Evolutionary conservation across 2,113 vertebrate species (phyloP), one percentile per base, ranked within the genome.

Genomic region (Lepidothrix coronata): DNA sequence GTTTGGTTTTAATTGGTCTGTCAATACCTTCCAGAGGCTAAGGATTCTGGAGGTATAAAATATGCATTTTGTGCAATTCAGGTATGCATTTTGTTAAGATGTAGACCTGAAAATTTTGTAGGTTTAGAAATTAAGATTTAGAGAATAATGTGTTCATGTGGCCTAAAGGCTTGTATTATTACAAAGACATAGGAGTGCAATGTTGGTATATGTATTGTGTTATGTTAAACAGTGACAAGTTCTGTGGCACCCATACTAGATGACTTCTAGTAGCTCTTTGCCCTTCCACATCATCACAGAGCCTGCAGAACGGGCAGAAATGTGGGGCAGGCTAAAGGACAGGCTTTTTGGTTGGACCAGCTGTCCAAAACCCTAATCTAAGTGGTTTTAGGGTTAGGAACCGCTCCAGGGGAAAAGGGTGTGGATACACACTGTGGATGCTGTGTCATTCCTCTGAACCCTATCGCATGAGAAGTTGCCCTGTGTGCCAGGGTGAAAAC

Each of bases 261-360:
- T 55, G 43, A 54, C 15, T 18, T 49, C 27, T 33, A 33, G 35
- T 9, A 81, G 52, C 22, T 48, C 33, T 80, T 24, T 72, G 76
- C 14, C 30, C 20, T 39, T 20, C 55, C 35, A 12, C 1, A 10
- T 18, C 33, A 39, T 11, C 52, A 33, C 22, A 48, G 27, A 0
- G 0, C 44, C 28, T 30, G 27, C 33, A 92, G 30, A 46, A 86
- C 4, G 9, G 31, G 30, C 25, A 48, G 39, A 85, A 52, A n/a
- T 31, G 19, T 14, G 35, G 28, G 24, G 30, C 37, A 76, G 43
- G 30, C 51, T 35, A 37, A 37, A 59, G 9, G 39, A 12, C 7
- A 77, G 41, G 14, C 5, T 77, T 92, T 83, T 35, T 73, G 23
- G 8, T 41, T 62, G 43, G 59, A 67, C 8, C 24, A 91, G 43